phyloP scores from a whole-genome alignment of 2,797 vertebrate species.

The Graptemys geographica region DNA sequence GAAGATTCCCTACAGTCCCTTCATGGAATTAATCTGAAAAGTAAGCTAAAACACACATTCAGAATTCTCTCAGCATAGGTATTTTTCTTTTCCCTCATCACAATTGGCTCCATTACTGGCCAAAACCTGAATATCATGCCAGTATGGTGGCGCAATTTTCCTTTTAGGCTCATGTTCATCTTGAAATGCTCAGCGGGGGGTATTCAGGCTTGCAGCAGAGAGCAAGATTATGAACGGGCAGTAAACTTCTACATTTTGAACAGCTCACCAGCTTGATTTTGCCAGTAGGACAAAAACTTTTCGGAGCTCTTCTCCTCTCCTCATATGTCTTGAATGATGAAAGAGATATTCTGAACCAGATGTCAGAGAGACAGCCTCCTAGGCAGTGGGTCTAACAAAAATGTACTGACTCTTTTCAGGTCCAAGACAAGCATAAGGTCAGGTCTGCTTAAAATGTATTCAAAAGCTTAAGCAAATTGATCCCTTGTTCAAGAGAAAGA shows the following conservation, averaged over 20 bases:
- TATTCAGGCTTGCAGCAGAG: not conserved
- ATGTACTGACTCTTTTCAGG: not conserved
- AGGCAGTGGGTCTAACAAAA: not conserved
- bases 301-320: fast-evolving
- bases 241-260: not conserved
- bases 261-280: not conserved
- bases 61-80: fast-evolving
- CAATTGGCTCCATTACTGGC: not conserved
- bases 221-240: fast-evolving
- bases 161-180: not conserved
- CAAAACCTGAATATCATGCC: fast-evolving
- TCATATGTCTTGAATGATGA: not conserved
- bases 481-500: not conserved
- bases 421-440: not conserved
- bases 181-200: fast-evolving
- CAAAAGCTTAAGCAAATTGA: not conserved
- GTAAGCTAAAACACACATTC: not conserved
- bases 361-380: not conserved
- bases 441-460: not conserved
- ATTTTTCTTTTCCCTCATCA: fast-evolving
- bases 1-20: fast-evolving
- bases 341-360: not conserved
- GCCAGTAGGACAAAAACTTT: not conserved
- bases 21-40: fast-evolving
- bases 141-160: not conserved